A percentile compares a stretch with the other conserved stretches of the same genome.
Evolutionary conservation across 2,113 vertebrate genomes (phyloP).

Genomic region (Platycercus adscitus): DNA sequence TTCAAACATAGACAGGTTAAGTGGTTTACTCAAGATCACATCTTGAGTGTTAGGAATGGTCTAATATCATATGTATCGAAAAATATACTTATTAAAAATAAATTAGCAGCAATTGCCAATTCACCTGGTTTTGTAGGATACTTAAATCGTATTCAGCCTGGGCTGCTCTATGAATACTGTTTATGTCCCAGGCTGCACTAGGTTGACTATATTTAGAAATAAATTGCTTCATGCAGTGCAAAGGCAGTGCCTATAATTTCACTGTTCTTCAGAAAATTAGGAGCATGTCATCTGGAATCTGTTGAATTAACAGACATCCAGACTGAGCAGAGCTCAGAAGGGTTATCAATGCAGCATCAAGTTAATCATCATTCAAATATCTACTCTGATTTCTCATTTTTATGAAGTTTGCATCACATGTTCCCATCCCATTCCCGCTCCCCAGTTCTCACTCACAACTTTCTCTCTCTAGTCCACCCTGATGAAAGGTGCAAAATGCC

Average conservation of each 20-base stretch:
- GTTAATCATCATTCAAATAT: background rate
- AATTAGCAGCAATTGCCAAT: background rate
- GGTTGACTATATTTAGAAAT: background rate
- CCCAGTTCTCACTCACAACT: conserved; percentile 23
- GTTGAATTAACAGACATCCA: conserved; percentile 12
- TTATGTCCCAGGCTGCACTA: background rate
- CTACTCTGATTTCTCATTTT: background rate
- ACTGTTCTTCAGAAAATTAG: background rate
- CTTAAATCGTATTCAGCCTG: background rate
- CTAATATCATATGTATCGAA: background rate
- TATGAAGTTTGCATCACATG: background rate
- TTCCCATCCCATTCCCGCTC: background rate
- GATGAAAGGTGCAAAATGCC: background rate
- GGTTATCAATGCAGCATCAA: conserved; percentile 21
- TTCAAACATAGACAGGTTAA: background rate
- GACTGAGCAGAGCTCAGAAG: background rate
- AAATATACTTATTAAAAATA: background rate
- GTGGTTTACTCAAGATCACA: background rate
- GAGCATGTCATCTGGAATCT: background rate
- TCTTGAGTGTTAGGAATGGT: background rate
- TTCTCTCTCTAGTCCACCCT: conserved; percentile 26
- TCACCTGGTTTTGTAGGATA: background rate
- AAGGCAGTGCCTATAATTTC: background rate
- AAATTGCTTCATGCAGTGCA: background rate
- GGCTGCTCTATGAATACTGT: background rate